Base-by-base conservation (phyloP, 1,140 invertebrate genomes). In the Drosophila ficusphila region DNA sequence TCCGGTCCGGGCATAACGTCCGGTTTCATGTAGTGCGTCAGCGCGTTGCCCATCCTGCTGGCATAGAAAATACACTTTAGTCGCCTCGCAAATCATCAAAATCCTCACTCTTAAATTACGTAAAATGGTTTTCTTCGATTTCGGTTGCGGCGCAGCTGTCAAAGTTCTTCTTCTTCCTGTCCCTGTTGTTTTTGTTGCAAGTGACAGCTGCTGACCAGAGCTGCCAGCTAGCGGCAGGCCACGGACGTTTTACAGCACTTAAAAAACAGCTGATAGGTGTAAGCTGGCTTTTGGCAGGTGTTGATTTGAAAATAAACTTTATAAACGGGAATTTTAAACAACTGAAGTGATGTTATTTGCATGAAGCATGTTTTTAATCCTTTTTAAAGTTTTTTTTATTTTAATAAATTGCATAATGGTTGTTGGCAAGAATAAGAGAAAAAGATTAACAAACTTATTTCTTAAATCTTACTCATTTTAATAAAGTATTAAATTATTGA, bases 1-100 rank as follows among this genome's bases (percentile, higher is more conserved):
- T 92, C 79, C 73, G 93, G 92, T 64, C 93, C 90, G 49, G 96
- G 95, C 53, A 92, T 93, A 48, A 94, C 92, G 70, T 95, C 90
- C 58, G 90, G 90, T 29, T 78, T 90, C 48, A 81, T 21, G 38
- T 90, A 89, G 47, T 90, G 83, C 27, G 53, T 71, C 29, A 79
- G 64, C 54, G 79, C 89, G 74, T 90, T 91, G 62, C 90, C 90
- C 90, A 91, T 91, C 38, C 76, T 89, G 56, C 38, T 18, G 6
- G 33, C n/a, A 36, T 11, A 6, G n/a, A 19, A 27, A 23, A 38
- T 2, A 38, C 7, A n/a, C 2, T 29, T 52, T 79, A 62, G 60
- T 53, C 9, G 14, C 29, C 38, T 52, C 18, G 29, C 70, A 54
- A 41, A 41, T 4, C 29, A 57, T 16, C 34, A 8, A 54, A 51